These are phyloP conservation scores for Frankliniella fusca DNA, from an alignment of 2,888 invertebrate genomes.

Conservation along the genomic window DNA sequence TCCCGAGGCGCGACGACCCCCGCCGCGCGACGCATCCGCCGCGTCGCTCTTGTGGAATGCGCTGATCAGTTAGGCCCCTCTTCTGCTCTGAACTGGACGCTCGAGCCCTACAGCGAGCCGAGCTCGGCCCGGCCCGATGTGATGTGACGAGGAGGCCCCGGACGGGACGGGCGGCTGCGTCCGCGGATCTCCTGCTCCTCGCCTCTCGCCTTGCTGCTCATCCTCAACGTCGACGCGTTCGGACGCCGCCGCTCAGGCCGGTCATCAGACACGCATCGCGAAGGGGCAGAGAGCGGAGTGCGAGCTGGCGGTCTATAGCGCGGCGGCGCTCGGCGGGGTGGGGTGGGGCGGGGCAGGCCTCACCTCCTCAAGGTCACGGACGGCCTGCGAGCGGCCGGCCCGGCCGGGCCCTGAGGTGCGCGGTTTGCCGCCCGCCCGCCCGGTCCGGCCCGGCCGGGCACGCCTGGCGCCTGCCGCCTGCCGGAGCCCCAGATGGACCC, in stretches of 20 bases:
- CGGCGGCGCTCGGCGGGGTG: neutral
- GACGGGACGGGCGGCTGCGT: too few relatives aligned
- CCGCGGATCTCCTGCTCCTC: too few relatives aligned
- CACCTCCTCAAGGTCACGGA: neutral
- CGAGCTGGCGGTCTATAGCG: neutral
- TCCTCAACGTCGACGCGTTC: neutral
- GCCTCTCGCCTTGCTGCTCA: neutral
- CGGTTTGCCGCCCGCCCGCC: neutral
- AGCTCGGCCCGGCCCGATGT: too few relatives aligned
- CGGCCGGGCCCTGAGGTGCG: too few relatives aligned
- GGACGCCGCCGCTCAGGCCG: neutral
- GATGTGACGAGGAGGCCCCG: too few relatives aligned
- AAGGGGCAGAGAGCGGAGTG: neutral
- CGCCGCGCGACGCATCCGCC: neutral
- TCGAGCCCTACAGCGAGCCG: too few relatives aligned
- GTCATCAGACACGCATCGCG: slow-evolving; percentile 1
- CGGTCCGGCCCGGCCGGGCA: neutral
- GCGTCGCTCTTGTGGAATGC: too few relatives aligned
- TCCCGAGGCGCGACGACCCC: neutral
- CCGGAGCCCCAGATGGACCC: neutral
- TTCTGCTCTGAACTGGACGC: too few relatives aligned
- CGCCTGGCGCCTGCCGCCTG: neutral
- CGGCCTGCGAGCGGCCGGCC: neutral
- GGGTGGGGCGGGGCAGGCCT: neutral
- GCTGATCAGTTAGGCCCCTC: too few relatives aligned